Conservation (phyloP, 2,797 vertebrate species). For the Lepus townsendii region DNA sequence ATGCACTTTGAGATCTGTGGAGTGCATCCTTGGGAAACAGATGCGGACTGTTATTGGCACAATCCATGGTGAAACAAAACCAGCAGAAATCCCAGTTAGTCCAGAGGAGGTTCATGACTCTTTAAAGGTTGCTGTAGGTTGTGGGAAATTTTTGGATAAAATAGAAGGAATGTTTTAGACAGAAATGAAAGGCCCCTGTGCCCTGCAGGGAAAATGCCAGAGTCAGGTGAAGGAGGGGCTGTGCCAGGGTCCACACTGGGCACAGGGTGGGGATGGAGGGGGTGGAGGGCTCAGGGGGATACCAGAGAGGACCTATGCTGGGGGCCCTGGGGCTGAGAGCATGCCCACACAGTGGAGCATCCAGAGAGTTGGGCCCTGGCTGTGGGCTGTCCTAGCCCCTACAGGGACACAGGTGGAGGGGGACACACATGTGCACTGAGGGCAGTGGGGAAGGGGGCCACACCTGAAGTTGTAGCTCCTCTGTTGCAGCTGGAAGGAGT, state of each 20-base stretch:
- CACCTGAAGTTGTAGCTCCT: conserved; percentile 96
- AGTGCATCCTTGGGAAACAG: not conserved
- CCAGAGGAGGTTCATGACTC: not conserved
- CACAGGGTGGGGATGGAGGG: not conserved
- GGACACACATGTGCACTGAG: not conserved
- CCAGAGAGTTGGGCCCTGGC: not conserved
- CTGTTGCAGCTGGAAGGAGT: conserved; percentile 94
- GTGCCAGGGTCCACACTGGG: not conserved
- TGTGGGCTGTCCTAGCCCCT: not conserved
- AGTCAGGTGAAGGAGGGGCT: not conserved
- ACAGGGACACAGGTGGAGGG: not conserved
- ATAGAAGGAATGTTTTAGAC: not conserved
- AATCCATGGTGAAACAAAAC: not conserved
- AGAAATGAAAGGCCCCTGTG: not conserved
- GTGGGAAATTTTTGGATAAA: not conserved
- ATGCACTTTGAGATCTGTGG: not conserved
- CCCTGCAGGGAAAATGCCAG: not conserved
- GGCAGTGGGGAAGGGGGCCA: not conserved
- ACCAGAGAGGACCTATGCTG: not conserved
- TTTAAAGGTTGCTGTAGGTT: conserved; percentile 24
- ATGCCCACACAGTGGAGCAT: not conserved
- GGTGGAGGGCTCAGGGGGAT: too few relatives aligned
- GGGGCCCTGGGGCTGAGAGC: not conserved
- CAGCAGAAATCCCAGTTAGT: not conserved
- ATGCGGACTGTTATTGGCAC: not conserved